Conservation (phyloP, 2,888 invertebrate species). For the Tenodera sinensis region DNA sequence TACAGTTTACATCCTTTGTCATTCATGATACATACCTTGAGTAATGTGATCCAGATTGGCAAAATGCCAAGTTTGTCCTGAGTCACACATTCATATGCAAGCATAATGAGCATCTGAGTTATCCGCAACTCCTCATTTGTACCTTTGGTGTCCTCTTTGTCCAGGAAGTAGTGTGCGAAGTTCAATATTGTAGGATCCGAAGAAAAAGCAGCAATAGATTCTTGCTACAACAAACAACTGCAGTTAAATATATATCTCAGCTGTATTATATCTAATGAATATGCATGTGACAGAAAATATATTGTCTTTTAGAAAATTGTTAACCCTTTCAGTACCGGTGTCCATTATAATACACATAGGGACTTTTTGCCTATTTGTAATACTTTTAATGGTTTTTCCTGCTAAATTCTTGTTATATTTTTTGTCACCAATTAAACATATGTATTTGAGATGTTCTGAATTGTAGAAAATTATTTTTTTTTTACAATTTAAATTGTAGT, state of each 20-base stretch:
- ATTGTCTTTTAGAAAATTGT: neutral
- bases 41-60: conserved; percentile 65
- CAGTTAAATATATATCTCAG: too few species aligned
- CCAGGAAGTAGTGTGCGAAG: conserved; percentile 66
- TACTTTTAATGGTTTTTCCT: too few species aligned
- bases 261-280: too few species aligned
- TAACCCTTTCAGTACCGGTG: too few species aligned
- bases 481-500: too few species aligned
- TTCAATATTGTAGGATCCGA: conserved; percentile 66
- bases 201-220: conserved; percentile 70
- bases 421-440: too few species aligned
- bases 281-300: neutral
- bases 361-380: too few species aligned
- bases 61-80: conserved; percentile 74
- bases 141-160: conserved; percentile 31
- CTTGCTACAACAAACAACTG: conserved; percentile 41
- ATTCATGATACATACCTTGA: conserved; percentile 54
- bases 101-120: conserved; percentile 59
- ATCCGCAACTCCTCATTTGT: conserved; percentile 47
- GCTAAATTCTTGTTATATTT: too few species aligned
- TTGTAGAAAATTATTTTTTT: too few species aligned
- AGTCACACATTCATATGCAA: conserved; percentile 76
- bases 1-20: neutral
- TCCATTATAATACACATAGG: too few species aligned
- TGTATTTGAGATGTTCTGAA: too few species aligned